Percentiles rank a stretch among this genome's conserved stretches.
Evolutionary conservation across 2,797 vertebrate genomes (phyloP).

Genomic region (Pygocentrus nattereri): DNA sequence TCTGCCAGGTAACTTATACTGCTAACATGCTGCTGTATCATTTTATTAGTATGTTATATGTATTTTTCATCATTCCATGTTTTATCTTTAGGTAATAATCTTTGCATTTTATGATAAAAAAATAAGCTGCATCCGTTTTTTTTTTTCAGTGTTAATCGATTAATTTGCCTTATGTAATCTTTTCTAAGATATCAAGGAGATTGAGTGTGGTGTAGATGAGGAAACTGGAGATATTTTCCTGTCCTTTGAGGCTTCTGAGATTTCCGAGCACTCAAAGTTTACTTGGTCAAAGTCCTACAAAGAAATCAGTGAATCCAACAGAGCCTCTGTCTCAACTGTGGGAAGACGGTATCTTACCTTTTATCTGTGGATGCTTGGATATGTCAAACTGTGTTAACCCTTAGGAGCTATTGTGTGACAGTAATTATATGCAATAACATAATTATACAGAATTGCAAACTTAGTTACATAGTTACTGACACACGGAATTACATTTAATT

Average conservation of each 20-base stretch:
- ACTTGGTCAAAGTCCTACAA: conserved; percentile 94
- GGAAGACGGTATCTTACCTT: conserved; percentile 83
- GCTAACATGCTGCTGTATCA: not conserved
- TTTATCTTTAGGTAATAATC: not conserved
- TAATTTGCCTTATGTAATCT: not conserved
- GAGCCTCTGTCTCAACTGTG: conserved; percentile 74
- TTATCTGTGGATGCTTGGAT: not conserved
- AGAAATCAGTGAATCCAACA: conserved; percentile 80
- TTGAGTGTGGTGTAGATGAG: conserved; percentile 89
- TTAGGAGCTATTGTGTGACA: no score
- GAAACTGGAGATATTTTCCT: conserved; percentile 91
- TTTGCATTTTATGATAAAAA: not conserved
- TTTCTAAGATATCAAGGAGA: conserved; percentile 87
- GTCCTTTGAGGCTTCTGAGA: conserved; percentile 89
- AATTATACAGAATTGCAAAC: no score
- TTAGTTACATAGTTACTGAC: not conserved
- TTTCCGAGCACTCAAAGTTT: conserved; percentile 88
- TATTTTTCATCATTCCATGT: not conserved
- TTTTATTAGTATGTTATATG: not conserved
- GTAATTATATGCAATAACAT: no score
- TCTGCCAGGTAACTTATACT: conserved; percentile 82
- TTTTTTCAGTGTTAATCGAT: not conserved
- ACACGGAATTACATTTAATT: not conserved
- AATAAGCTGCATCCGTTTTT: not conserved
- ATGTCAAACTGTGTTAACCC: not conserved